These are phyloP conservation scores for Parapristionchus giblindavisi DNA, from an alignment of 2,888 invertebrate genomes.

Conservation along the genomic window DNA sequence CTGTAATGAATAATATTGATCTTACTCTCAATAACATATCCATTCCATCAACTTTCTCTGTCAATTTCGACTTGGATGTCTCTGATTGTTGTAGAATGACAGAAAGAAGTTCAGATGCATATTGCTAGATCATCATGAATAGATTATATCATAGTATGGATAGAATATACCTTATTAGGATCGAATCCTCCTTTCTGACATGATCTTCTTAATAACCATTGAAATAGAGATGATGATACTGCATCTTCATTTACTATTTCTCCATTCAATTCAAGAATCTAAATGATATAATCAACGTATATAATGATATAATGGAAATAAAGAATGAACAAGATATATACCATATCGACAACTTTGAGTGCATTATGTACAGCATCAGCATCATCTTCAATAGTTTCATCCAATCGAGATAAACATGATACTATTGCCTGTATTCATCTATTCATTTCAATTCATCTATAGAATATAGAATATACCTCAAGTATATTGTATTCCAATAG, in stretches of 20 bases:
- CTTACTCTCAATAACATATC: slow-evolving; percentile 91
- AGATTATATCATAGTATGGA: neutral
- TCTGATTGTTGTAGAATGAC: slow-evolving; percentile 90
- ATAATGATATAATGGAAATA: neutral
- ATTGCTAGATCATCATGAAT: slow-evolving; percentile 71
- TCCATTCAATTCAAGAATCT: slow-evolving; percentile 31
- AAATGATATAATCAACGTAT: neutral
- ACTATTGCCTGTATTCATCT: slow-evolving; percentile 14
- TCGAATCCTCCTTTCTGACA: slow-evolving; percentile 67
- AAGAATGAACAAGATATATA: neutral
- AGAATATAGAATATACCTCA: neutral
- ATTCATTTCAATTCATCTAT: neutral
- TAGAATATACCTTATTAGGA: slow-evolving; percentile 53
- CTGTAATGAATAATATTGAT: neutral
- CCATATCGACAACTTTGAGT: slow-evolving; percentile 83
- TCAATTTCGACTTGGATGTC: slow-evolving; percentile 71
- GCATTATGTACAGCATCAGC: slow-evolving; percentile 93
- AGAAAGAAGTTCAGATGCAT: slow-evolving; percentile 92
- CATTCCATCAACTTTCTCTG: slow-evolving; percentile 82
- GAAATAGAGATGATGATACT: slow-evolving; percentile 82
- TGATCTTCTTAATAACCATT: slow-evolving; percentile 86
- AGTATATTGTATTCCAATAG: slow-evolving; percentile 19
- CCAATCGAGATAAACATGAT: slow-evolving; percentile 76
- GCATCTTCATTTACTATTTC: slow-evolving; percentile 19
- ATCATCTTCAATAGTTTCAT: slow-evolving; percentile 82